Percentiles rank a stretch among this genome's conserved stretches.
Evolutionary conservation across 2,888 invertebrate genomes (phyloP).

Genomic region (Sympetrum striolatum): DNA sequence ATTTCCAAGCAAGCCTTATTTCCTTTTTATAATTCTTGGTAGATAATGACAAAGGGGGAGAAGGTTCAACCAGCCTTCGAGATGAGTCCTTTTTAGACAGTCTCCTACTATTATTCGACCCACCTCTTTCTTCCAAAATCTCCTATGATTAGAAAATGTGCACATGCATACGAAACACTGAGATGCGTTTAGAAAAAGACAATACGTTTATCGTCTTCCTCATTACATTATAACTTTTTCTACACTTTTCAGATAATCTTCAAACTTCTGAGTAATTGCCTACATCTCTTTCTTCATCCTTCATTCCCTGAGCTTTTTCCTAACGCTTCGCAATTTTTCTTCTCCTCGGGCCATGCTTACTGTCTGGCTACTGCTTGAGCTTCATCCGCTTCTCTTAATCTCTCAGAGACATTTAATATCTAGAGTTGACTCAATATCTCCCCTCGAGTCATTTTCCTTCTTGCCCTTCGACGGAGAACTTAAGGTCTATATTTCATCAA

Average conservation of each 20-base stretch:
- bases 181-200: too few species aligned
- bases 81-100: neutral
- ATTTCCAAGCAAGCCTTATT: too few species aligned
- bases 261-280: neutral
- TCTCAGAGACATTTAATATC: neutral
- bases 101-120: neutral
- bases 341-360: neutral
- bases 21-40: too few species aligned
- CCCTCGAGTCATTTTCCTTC: neutral
- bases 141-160: too few species aligned
- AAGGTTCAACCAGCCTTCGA: too few species aligned
- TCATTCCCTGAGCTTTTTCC: neutral
- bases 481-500: neutral
- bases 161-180: neutral
- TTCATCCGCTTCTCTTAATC: neutral
- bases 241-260: neutral
- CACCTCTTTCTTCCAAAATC: too few species aligned
- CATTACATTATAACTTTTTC: neutral
- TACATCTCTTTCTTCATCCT: neutral
- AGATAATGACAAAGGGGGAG: too few species aligned
- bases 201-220: too few species aligned
- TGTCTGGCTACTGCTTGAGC: neutral
- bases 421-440: neutral
- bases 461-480: neutral
- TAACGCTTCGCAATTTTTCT: neutral